Evolutionary conservation across 1,140 invertebrate genomes (phyloP), one percentile per base, ranked within the genome.

Genomic region (Hypothenemus hampei): DNA sequence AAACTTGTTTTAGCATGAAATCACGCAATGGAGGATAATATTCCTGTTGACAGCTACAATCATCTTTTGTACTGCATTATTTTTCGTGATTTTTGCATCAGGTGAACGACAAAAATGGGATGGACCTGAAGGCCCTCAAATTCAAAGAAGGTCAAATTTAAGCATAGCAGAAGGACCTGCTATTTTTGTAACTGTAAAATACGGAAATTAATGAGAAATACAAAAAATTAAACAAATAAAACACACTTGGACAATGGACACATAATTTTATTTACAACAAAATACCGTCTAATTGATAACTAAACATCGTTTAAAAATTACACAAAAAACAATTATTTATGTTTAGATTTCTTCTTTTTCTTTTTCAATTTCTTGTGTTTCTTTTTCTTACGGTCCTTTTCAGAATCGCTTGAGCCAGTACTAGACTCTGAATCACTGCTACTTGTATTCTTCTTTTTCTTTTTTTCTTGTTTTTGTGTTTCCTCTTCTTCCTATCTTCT

Each of bases 341-440:
- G 54, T 56, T 64, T 62, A 3, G 55, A 46, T 61, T 77, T 78
- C 62, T 77, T 77, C 58, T 77, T 78, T 47, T 78, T 79, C 62
- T 78, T 78, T 13, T 74, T 67, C 33, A 71, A 70, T 59, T 78
- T 78, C 22, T 69, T 77, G 19, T 76, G 61, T 46, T 68, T 69
- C 41, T 65, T 65, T 23, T 53, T 51, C 35, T 65, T 69, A 16
- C 58, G 57, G 5, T 67, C 62, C 46, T 58, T 58, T 23, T 69
- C 68, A 13, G 67, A 65, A 21, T 66, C 66, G 53, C 63, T 66
- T 0, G 68, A 69, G 20, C 67, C 65, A 18, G 55, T 59, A 23
- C 65, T 65, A 7, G 58, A 60, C 8, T 64, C 60, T 1, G 60
- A 63, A 23, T 62, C 63, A 29, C 61, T 65, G 18, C 62, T 64